phyloP scores from a whole-genome alignment of 2,113 vertebrate species.

The Tamias sibiricus region DNA sequence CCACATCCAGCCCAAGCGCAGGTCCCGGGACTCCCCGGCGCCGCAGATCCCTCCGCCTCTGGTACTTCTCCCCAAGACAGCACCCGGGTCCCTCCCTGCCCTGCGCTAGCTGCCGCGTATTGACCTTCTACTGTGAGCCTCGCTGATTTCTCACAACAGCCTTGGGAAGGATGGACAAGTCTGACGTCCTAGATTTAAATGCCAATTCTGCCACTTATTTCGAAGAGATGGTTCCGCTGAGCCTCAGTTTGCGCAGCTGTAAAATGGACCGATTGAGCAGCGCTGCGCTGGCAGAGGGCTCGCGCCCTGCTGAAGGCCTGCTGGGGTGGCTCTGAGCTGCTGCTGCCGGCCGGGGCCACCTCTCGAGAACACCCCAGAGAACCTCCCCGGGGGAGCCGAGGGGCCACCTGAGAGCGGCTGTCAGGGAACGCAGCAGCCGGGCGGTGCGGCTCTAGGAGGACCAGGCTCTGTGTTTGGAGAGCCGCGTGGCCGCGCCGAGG shows the following conservation, averaged over 20 bases:
- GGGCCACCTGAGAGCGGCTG: not conserved
- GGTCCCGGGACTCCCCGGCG: not conserved
- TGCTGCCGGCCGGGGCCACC: not conserved
- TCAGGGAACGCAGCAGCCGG: not conserved
- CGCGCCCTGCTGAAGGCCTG: fast-evolving
- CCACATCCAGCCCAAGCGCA: too few relatives aligned
- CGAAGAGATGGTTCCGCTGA: not conserved
- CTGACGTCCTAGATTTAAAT: not conserved
- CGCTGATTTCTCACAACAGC: not conserved
- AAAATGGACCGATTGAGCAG: not conserved
- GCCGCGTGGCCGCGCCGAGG: too few relatives aligned
- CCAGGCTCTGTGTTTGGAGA: not conserved
- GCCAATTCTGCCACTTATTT: not conserved
- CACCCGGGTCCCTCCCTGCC: fast-evolving
- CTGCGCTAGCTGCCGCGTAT: not conserved
- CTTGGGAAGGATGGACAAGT: not conserved
- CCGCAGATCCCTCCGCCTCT: not conserved
- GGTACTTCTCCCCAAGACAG: not conserved
- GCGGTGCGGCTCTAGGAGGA: too few relatives aligned
- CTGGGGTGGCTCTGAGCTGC: fast-evolving
- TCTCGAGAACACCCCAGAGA: too few relatives aligned
- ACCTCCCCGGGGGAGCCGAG: not conserved
- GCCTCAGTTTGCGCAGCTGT: not conserved
- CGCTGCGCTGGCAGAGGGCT: not conserved
- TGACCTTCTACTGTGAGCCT: not conserved